Percentiles rank a stretch among this genome's conserved stretches.
Evolutionary conservation across 2,888 invertebrate species (phyloP).

Genomic region (Spodoptera exigua): DNA sequence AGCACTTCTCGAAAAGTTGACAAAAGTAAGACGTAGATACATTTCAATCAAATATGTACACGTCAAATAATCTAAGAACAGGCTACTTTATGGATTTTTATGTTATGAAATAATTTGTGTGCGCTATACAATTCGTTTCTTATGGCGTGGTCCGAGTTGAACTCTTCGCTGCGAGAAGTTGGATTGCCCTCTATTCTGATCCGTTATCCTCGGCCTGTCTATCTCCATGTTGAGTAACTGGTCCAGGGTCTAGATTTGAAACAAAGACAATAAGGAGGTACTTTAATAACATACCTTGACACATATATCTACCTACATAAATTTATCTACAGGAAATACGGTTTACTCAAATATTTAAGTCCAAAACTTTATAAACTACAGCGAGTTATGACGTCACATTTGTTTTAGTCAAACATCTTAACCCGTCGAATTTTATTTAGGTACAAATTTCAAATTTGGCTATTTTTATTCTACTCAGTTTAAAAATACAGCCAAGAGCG

Average conservation of each 20-base stretch:
- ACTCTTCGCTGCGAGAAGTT: constrained; percentile 58
- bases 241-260: constrained; percentile 73
- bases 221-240: constrained; percentile 75
- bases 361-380: too few relatives aligned
- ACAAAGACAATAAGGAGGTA: background rate
- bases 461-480: too few relatives aligned
- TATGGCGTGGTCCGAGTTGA: constrained; percentile 69
- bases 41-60: constrained; percentile 26
- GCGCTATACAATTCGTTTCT: constrained; percentile 49
- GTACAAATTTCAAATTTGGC: too few relatives aligned
- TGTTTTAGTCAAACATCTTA: too few relatives aligned
- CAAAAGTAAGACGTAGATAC: too few relatives aligned
- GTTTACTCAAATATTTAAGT: too few relatives aligned
- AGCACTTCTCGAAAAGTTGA: too few relatives aligned
- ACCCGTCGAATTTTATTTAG: too few relatives aligned
- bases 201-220: constrained; percentile 36
- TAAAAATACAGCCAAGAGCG: too few relatives aligned
- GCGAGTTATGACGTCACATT: too few relatives aligned
- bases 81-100: constrained; percentile 18
- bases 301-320: too few relatives aligned
- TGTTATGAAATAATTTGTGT: constrained; percentile 7
- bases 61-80: constrained; percentile 28
- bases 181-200: constrained; percentile 57
- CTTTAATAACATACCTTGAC: background rate
- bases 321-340: too few relatives aligned